These are phyloP conservation scores for Narcine bancroftii DNA, from an alignment of 2,113 vertebrate genomes.

Conservation along the genomic window DNA sequence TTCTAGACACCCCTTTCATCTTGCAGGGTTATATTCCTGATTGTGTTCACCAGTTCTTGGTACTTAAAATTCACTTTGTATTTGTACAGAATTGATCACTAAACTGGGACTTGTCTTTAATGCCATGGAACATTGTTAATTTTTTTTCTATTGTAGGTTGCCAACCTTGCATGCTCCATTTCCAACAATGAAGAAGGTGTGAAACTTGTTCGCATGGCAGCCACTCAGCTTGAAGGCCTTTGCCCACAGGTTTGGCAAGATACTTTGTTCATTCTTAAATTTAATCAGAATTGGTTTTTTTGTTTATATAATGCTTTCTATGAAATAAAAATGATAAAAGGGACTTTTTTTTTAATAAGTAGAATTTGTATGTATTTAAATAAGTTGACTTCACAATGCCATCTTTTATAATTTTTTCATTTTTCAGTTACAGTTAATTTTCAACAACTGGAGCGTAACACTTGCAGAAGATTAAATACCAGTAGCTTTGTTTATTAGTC, in stretches of 20 bases:
- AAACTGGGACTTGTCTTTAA: not conserved
- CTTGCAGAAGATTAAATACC: not conserved
- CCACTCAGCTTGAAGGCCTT: slow-evolving; percentile 86
- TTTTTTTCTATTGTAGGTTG: slow-evolving; percentile 64
- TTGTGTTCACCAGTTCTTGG: not conserved
- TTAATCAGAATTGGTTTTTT: slow-evolving; percentile 18
- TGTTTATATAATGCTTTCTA: not conserved
- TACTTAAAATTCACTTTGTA: not conserved
- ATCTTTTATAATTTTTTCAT: not conserved
- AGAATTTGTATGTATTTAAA: not conserved
- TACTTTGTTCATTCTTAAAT: not conserved
- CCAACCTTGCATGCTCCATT: slow-evolving; percentile 95
- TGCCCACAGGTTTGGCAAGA: slow-evolving; percentile 81
- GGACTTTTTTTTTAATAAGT: not conserved
- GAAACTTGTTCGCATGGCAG: slow-evolving; percentile 95
- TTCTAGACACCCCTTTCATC: too few relatives aligned
- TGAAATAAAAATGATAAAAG: not conserved
- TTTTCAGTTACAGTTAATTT: not conserved
- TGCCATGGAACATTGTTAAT: too few relatives aligned
- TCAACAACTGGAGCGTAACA: not conserved
- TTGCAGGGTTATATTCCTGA: not conserved
- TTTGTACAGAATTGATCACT: not conserved
- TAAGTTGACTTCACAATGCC: not conserved
- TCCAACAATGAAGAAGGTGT: slow-evolving; percentile 98
- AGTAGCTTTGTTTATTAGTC: not conserved